Evolutionary conservation across 2,888 invertebrate genomes (phyloP).

Genomic region (Andrena dorsata): DNA sequence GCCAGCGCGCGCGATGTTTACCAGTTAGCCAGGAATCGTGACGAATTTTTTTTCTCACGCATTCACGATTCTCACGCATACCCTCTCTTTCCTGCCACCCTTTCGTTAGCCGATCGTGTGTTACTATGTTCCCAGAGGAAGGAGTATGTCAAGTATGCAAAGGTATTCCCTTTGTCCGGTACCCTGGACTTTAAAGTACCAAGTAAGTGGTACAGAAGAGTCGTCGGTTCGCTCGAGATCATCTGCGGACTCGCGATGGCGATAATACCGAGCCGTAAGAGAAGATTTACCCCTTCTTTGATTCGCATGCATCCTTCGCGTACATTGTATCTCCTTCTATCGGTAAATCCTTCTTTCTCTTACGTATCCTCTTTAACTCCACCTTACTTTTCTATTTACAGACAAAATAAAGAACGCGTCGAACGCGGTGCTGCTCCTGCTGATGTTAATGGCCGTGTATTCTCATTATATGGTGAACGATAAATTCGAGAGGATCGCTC

Average conservation of each 20-base stretch:
- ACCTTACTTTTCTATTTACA: conserved; percentile 84
- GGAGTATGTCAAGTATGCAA: conserved; percentile 98
- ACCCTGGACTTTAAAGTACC: conserved; percentile 94
- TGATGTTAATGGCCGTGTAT: conserved; percentile 96
- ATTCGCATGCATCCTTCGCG: conserved; percentile 48
- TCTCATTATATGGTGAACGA: conserved; percentile 97
- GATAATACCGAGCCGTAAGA: conserved; percentile 93
- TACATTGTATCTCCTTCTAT: conserved; percentile 40
- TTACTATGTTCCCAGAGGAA: conserved; percentile 90
- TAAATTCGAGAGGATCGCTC: conserved; percentile 95
- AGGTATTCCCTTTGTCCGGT: conserved; percentile 94
- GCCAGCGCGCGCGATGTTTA: conserved; percentile 49
- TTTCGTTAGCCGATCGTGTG: neutral
- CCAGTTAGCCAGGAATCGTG: conserved; percentile 22
- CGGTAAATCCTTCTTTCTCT: neutral
- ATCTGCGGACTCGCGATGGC: conserved; percentile 94
- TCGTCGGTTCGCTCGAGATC: conserved; percentile 94
- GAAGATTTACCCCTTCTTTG: conserved; percentile 8
- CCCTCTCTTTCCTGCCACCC: neutral
- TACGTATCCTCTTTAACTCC: no score
- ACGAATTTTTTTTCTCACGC: conserved; percentile 22
- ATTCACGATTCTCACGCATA: neutral
- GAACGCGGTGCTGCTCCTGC: conserved; percentile 92
- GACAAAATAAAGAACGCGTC: conserved; percentile 96
- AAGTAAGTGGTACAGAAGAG: conserved; percentile 95